Conservation (phyloP, 1,140 invertebrate genomes). For the Harlomillsia oculata region DNA sequence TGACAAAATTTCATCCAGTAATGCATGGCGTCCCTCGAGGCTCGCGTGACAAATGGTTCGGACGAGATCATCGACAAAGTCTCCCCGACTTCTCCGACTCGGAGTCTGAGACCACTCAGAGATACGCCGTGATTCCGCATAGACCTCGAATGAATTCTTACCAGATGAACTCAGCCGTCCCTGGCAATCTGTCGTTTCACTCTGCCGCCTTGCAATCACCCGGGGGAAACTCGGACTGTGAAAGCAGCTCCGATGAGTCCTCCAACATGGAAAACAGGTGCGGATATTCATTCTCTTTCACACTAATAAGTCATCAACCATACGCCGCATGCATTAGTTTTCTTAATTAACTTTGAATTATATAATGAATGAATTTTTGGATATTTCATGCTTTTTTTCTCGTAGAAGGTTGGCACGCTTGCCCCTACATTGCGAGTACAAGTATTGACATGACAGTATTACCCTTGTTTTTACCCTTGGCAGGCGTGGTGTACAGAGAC, state of each 20-base stretch:
- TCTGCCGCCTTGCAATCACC: neutral
- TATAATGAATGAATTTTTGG: no score
- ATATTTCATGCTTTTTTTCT: no score
- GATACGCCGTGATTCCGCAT: constrained; percentile 22
- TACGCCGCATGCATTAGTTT: no score
- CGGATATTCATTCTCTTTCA: no score
- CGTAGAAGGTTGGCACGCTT: no score
- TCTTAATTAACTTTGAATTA: no score
- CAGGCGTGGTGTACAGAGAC: neutral
- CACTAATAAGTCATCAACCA: no score
- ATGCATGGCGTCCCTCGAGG: constrained; percentile 10
- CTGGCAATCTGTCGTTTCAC: constrained; percentile 5
- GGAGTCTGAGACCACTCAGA: constrained; percentile 16
- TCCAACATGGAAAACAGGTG: neutral
- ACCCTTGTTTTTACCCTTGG: neutral
- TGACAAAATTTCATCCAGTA: constrained; percentile 28
- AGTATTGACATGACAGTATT: neutral
- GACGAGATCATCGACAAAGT: constrained; percentile 9
- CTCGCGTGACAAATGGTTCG: constrained; percentile 23
- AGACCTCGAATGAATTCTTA: constrained; percentile 17
- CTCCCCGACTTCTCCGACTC: constrained; percentile 16
- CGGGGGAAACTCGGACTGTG: constrained; percentile 2
- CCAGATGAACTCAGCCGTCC: constrained; percentile 15
- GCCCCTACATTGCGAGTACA: no score
- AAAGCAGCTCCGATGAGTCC: neutral